Evolutionary conservation across 2,888 invertebrate species (phyloP).

Genomic region (Epiperipatus broadwayi): DNA sequence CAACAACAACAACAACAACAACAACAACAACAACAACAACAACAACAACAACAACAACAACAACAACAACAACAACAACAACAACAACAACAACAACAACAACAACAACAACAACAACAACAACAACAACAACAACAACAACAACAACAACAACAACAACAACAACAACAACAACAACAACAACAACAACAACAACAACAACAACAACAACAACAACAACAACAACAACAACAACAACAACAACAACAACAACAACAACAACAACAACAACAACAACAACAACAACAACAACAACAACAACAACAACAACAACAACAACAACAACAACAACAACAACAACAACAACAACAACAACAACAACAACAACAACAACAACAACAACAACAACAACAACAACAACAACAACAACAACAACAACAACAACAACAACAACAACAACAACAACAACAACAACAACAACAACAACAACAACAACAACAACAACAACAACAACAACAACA

Average conservation of each 20-base stretch:
- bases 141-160: constrained; percentile 9
- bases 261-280: constrained; percentile 9
- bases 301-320: constrained; percentile 9
- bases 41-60: constrained; percentile 9
- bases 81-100: constrained; percentile 9
- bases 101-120: constrained; percentile 9
- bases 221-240: constrained; percentile 8
- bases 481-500: constrained; percentile 9
- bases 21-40: constrained; percentile 9
- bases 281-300: constrained; percentile 9
- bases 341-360: constrained; percentile 9
- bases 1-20: constrained; percentile 9
- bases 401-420: constrained; percentile 9
- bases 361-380: constrained; percentile 9
- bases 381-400: constrained; percentile 9
- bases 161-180: constrained; percentile 9
- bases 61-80: constrained; percentile 9
- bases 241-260: constrained; percentile 9
- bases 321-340: constrained; percentile 9
- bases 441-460: constrained; percentile 9
- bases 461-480: constrained; percentile 9
- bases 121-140: constrained; percentile 9
- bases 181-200: constrained; percentile 9
- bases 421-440: constrained; percentile 9
- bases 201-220: constrained; percentile 9